Percentiles rank a stretch among this genome's conserved stretches.
phyloP scores from a whole-genome alignment of 2,113 vertebrate species.

The Pelobates fuscus region DNA sequence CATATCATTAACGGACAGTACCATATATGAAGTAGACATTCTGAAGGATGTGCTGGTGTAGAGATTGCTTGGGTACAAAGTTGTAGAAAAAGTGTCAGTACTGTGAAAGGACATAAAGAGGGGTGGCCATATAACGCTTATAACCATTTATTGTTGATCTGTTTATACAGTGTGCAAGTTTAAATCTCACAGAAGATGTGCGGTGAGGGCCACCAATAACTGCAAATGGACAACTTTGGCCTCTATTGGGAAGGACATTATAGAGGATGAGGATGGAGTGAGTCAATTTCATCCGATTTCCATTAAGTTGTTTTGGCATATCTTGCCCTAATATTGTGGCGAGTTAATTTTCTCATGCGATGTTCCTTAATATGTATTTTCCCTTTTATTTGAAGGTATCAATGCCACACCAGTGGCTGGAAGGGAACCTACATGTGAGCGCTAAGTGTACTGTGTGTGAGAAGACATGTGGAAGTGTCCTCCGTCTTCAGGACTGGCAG shows the following conservation, averaged over 20 bases:
- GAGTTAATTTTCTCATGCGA: not conserved
- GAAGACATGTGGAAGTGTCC: constrained; percentile 92
- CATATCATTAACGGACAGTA: too few species aligned
- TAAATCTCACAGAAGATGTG: constrained; percentile 95
- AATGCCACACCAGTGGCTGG: constrained; percentile 98
- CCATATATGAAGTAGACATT: too few species aligned
- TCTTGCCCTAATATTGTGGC: not conserved
- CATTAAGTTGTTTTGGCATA: not conserved
- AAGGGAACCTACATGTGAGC: constrained; percentile 93
- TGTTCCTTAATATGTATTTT: not conserved
- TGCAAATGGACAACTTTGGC: constrained; percentile 98
- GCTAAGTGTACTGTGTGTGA: constrained; percentile 94
- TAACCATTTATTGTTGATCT: constrained; percentile 9
- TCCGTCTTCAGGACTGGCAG: constrained; percentile 93
- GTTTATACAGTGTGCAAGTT: constrained; percentile 89
- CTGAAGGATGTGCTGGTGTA: too few species aligned
- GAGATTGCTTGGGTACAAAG: too few species aligned
- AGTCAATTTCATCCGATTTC: constrained; percentile 40
- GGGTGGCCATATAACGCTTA: too few species aligned
- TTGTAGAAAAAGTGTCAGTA: too few species aligned
- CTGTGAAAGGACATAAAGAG: too few species aligned
- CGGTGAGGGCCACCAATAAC: constrained; percentile 91
- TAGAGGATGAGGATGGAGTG: constrained; percentile 96
- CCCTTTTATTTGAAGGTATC: constrained; percentile 74
- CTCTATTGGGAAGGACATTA: constrained; percentile 94